phyloP scores from a whole-genome alignment of 92 coral and sea anemone genomes.

The Micromussa lordhowensis region DNA sequence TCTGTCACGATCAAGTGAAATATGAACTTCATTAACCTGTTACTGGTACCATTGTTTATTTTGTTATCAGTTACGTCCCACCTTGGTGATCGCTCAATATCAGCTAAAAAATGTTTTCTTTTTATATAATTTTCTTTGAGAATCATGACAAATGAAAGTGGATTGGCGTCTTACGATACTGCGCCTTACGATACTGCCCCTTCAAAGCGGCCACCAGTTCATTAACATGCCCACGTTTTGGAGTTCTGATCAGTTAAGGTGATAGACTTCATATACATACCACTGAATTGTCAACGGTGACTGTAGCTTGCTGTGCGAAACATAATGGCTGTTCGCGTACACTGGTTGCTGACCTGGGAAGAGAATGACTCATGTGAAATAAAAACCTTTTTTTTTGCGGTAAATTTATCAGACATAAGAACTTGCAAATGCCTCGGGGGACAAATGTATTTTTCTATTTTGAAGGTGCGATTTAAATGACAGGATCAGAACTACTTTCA shows the following conservation, averaged over 20 bases:
- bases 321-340: slow-evolving; percentile 72
- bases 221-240: neutral
- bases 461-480: neutral
- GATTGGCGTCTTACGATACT: too few relatives aligned
- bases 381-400: neutral
- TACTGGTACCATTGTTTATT: too few relatives aligned
- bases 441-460: neutral
- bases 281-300: slow-evolving; percentile 98
- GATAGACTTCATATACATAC: slow-evolving; percentile 63
- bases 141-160: neutral
- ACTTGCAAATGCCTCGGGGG: neutral
- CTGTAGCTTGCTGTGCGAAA: slow-evolving; percentile 98
- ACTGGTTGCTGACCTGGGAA: slow-evolving; percentile 71
- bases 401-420: neutral
- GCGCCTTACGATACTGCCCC: neutral
- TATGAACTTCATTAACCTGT: too few relatives aligned
- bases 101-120: neutral
- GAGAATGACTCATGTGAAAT: neutral
- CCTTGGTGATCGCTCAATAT: neutral
- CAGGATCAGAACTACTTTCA: neutral
- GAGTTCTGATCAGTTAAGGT: neutral
- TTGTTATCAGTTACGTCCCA: neutral
- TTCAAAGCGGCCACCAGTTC: neutral
- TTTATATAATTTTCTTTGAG: neutral
- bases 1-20: too few relatives aligned